phyloP scores from a whole-genome alignment of 2,888 invertebrate species.

The Brachylomia viminalis region DNA sequence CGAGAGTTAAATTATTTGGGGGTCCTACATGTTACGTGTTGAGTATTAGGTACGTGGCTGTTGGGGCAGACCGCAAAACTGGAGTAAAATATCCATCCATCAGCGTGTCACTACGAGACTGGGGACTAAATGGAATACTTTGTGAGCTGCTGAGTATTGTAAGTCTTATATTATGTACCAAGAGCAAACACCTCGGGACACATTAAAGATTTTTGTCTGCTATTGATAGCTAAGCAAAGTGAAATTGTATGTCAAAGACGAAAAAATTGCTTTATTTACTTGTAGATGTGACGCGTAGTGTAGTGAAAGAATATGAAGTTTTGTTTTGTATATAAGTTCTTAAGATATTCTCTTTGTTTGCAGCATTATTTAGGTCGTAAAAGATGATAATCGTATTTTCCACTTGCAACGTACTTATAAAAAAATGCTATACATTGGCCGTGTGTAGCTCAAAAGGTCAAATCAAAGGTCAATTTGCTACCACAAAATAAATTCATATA shows the following conservation, averaged over 20 bases:
- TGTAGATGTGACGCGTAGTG: constrained; percentile 2
- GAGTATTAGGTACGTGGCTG: constrained; percentile 43
- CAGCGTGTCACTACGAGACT: constrained; percentile 57
- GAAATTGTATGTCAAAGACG: constrained; percentile 41
- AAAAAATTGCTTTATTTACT: constrained; percentile 6
- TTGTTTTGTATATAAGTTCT: constrained; percentile 9
- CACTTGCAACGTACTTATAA: not conserved
- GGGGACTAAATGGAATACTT: constrained; percentile 55
- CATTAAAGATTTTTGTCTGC: constrained; percentile 36
- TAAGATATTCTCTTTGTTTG: constrained; percentile 29
- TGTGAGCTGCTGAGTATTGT: constrained; percentile 28
- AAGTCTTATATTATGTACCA: constrained; percentile 33
- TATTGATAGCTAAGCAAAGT: constrained; percentile 39
- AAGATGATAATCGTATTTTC: constrained; percentile 27
- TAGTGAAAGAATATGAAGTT: constrained; percentile 7
- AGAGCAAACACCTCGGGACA: constrained; percentile 40
- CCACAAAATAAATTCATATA: constrained; percentile 3
- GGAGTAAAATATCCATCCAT: constrained; percentile 61
- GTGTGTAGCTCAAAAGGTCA: constrained; percentile 10
- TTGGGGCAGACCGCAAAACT: constrained; percentile 50
- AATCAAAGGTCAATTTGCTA: constrained; percentile 2
- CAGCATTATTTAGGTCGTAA: constrained; percentile 12
- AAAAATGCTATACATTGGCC: constrained; percentile 5
- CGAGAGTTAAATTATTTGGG: constrained; percentile 43
- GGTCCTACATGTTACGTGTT: constrained; percentile 35